These are phyloP conservation scores for Ephialtes manifestator DNA, from an alignment of 2,888 invertebrate species.

Conservation along the genomic window DNA sequence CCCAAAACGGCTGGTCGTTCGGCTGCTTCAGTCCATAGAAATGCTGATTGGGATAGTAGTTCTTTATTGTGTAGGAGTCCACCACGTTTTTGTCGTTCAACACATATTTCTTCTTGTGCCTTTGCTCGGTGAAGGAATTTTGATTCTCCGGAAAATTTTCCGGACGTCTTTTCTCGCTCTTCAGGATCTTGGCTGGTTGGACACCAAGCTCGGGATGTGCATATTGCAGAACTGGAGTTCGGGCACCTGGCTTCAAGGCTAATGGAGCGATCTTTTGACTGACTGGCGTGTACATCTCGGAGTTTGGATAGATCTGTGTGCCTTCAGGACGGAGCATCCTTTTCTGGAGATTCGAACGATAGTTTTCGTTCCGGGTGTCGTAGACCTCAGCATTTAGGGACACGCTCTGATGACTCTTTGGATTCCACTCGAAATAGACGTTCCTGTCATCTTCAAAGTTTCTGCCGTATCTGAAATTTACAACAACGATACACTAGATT, in stretches of 20 bases:
- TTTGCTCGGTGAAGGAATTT: conserved; percentile 79
- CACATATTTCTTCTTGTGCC: conserved; percentile 84
- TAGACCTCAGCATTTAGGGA: conserved; percentile 81
- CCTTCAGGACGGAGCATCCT: conserved; percentile 91
- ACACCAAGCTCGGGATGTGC: conserved; percentile 93
- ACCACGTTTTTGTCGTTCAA: conserved; percentile 82
- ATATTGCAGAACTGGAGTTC: conserved; percentile 92
- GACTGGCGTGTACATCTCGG: conserved; percentile 89
- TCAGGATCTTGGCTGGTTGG: conserved; percentile 89
- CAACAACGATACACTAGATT: neutral
- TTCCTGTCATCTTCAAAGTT: conserved; percentile 79
- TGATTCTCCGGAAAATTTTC: conserved; percentile 79
- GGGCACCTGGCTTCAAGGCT: conserved; percentile 90
- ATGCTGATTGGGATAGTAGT: conserved; percentile 82
- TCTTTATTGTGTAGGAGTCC: conserved; percentile 81
- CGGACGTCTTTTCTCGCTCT: conserved; percentile 80
- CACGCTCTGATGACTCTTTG: conserved; percentile 79
- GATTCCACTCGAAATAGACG: conserved; percentile 82
- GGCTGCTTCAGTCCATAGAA: conserved; percentile 88
- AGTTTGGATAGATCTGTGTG: conserved; percentile 88
- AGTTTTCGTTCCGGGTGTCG: conserved; percentile 82
- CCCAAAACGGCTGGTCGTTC: conserved; percentile 90
- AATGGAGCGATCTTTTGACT: conserved; percentile 88
- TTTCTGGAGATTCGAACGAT: conserved; percentile 89
- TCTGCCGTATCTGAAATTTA: conserved; percentile 78